Evolutionary conservation across 1,140 invertebrate species (phyloP), one percentile per base, ranked within the genome.

Genomic region (Samia ricini): DNA sequence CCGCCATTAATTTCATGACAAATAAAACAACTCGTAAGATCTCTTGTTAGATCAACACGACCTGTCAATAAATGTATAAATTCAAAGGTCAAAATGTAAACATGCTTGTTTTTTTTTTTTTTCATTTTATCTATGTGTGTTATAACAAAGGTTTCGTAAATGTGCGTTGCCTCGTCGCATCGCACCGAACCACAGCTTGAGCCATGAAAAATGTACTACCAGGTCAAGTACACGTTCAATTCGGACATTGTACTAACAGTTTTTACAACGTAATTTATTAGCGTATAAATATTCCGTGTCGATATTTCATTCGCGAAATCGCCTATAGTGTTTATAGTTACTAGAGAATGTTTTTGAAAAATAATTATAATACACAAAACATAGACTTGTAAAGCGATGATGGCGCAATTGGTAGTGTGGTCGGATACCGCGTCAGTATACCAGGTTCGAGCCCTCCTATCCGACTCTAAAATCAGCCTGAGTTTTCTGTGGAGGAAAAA

Each of bases 211-310:
- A 56, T 23, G 49, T 36, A 60, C 62, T 68, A 71, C 60, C 50
- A 61, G 63, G 69, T 71, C 69, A 65, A 67, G 65, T 64, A 64
- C 57, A 49, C 57, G 42, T 58, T 21, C 33, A 52, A 42, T 26
- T 52, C 49, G 20, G 52, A 55, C 19, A 49, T 36, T 33, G 26
- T 56, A 33, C 18, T 21, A 19, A 19, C 19, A 2, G 42, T 57
- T n/a, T 57, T 29, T 42, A 57, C 56, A 21, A 15, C 29, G 56
- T 10, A 20, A 29, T 57, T 57, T 10, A 36, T 57, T 18, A 29
- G n/a, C 29, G 21, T 29, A 57, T 36, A 57, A 42, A 57, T 57
- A 57, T 36, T 57, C 29, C 6, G n/a, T 23, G 22, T 55, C 10
- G 4, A 42, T 42, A 42, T 42, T 15, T 42, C 33, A 3, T 42